Conservation (phyloP, 2,113 vertebrate genomes). For the Falcunculus frontatus region DNA sequence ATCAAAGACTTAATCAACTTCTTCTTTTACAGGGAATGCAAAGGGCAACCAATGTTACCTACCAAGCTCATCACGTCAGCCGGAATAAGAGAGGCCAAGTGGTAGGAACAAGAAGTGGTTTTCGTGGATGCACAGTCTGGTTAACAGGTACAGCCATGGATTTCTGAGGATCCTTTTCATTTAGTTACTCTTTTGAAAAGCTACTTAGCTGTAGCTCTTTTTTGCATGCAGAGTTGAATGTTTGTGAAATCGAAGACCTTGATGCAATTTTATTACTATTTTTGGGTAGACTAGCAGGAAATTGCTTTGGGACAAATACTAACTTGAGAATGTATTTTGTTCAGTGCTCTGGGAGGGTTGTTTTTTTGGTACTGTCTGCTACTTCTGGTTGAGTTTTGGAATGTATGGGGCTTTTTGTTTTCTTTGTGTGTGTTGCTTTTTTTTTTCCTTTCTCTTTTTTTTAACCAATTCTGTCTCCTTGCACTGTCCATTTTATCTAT, state of each 20-base stretch:
- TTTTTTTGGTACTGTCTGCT: neutral
- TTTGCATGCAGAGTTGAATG: neutral
- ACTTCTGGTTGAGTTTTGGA: neutral
- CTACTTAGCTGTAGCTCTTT: neutral
- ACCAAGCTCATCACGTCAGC: constrained; percentile 97
- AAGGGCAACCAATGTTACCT: constrained; percentile 96
- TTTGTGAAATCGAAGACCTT: neutral
- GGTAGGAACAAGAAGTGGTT: constrained; percentile 93
- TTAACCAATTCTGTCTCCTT: neutral
- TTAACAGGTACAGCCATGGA: constrained; percentile 81
- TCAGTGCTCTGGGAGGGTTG: neutral
- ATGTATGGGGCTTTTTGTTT: neutral
- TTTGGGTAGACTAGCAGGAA: neutral
- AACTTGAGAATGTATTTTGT: neutral
- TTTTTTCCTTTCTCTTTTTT: neutral
- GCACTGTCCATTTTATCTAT: neutral
- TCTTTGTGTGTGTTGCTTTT: neutral
- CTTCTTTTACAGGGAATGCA: constrained; percentile 86
- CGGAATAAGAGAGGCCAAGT: constrained; percentile 97
- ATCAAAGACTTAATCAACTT: neutral
- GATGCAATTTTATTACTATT: neutral
- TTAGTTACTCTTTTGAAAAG: neutral
- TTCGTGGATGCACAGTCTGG: constrained; percentile 97
- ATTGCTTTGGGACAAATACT: neutral
- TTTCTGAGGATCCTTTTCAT: neutral